Conservation (phyloP, 2,888 invertebrate species). For the Theretra japonica region DNA sequence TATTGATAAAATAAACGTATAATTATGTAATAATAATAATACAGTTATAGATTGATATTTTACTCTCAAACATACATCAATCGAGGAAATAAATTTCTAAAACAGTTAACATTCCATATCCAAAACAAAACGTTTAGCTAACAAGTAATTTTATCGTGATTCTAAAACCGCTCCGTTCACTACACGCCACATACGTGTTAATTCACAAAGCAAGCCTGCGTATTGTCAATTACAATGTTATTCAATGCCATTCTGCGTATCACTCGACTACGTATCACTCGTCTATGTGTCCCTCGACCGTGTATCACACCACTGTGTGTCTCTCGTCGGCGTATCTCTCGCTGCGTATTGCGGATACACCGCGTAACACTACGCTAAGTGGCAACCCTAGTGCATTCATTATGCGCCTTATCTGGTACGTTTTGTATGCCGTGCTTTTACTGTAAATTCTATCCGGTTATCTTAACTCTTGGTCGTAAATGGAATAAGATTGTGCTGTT, state of each 20-base stretch:
- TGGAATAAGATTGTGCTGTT: background rate
- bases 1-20: too few species aligned
- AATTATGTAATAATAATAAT: too few species aligned
- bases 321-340: background rate
- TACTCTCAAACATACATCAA: too few species aligned
- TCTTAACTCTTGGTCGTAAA: background rate
- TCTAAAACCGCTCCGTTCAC: background rate
- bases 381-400: conserved; percentile 11
- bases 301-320: background rate
- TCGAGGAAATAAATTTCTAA: too few species aligned
- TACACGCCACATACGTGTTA: conserved; percentile 1
- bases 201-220: conserved; percentile 19
- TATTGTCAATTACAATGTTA: conserved; percentile 24
- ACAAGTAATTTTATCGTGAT: background rate
- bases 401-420: background rate
- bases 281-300: too few species aligned
- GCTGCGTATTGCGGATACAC: background rate
- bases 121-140: background rate
- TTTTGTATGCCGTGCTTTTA: background rate
- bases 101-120: background rate
- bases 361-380: conserved; percentile 9
- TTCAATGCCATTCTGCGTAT: conserved; percentile 22
- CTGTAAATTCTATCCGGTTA: background rate
- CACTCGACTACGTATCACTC: background rate
- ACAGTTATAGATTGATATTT: too few species aligned